Evolutionary conservation across 2,113 vertebrate genomes (phyloP), one percentile per base, ranked within the genome.

Genomic region (Clarias macrocephalus): DNA sequence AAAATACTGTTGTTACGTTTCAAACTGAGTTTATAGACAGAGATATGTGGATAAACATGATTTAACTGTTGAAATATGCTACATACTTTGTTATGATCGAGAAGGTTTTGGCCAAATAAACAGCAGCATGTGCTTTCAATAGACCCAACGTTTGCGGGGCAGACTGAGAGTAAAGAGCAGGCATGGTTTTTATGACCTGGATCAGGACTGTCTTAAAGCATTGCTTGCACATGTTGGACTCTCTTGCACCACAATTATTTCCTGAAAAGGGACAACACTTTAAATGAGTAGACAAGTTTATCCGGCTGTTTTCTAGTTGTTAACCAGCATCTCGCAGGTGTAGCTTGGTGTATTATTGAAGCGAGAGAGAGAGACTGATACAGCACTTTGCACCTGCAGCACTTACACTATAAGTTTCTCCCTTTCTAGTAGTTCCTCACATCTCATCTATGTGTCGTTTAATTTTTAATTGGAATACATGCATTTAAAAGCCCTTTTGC

Each of bases 51-150:
- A 84, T 85, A 59, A 75, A 19, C 33, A 54, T 63, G 82, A 85
- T 75, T 85, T 68, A 65, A 13, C 62, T 88, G 80, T 63, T 85
- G 59, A 65, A 80, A 75, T 28, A 57, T 79, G 54, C 21, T 21
- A 76, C 82, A 81, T 3, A 21, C 56, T 73, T 25, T 73, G 70
- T 48, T 52, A 73, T 42, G 37, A 42, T 25, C 21, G 42, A n/a
- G 42, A 76, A 76, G n/a, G 11, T 52, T 12, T 76, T 75, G 11
- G 21, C 42, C 72, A 52, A 52, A 25, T 75, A 75, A 21, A 75
- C 37, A 5, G 21, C 57, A 85, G 11, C 59, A n/a, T 62, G 33
- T 83, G 42, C 72, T 76, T 52, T 76, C 57, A 52, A 59, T 60
- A 76, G 63, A 68, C 63, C 10, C 48, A 15, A 4, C n/a, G 42